Percentiles rank a stretch among this genome's conserved stretches.
Conservation (phyloP, 2,113 vertebrate species). For the Alethe diademata region DNA sequence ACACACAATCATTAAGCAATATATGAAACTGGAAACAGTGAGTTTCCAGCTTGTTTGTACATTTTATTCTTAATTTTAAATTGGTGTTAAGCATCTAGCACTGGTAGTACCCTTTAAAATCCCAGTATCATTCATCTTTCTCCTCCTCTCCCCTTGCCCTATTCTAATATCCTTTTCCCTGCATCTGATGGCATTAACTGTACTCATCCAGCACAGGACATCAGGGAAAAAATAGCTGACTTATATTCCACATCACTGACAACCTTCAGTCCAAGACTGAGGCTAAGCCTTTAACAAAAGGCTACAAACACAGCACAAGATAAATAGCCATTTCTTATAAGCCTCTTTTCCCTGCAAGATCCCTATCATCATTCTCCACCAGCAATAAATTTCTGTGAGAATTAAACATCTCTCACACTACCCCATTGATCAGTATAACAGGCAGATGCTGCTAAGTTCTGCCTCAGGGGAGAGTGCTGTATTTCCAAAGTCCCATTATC, state of each 20-base stretch:
- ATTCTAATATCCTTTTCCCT: not conserved
- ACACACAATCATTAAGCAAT: not conserved
- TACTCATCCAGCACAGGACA: not conserved
- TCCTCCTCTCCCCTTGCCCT: not conserved
- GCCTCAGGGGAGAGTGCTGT: not conserved
- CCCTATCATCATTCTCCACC: not conserved
- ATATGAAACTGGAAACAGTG: not conserved
- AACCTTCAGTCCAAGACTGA: not conserved
- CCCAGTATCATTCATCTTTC: not conserved
- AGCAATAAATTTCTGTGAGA: constrained; percentile 16
- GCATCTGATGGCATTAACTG: not conserved
- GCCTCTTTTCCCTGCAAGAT: not conserved
- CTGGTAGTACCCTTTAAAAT: not conserved
- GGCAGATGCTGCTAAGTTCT: not conserved
- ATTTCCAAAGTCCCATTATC: not conserved
- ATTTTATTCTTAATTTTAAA: not conserved
- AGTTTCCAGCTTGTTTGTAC: not conserved
- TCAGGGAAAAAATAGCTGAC: not conserved
- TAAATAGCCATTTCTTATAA: not conserved
- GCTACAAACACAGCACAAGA: not conserved
- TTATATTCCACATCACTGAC: not conserved
- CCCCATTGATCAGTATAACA: not conserved
- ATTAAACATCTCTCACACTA: not conserved
- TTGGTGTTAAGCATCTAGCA: not conserved
- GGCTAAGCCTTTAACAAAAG: not conserved